Conservation (phyloP, 1,140 invertebrate genomes). For the Sipha flava region DNA sequence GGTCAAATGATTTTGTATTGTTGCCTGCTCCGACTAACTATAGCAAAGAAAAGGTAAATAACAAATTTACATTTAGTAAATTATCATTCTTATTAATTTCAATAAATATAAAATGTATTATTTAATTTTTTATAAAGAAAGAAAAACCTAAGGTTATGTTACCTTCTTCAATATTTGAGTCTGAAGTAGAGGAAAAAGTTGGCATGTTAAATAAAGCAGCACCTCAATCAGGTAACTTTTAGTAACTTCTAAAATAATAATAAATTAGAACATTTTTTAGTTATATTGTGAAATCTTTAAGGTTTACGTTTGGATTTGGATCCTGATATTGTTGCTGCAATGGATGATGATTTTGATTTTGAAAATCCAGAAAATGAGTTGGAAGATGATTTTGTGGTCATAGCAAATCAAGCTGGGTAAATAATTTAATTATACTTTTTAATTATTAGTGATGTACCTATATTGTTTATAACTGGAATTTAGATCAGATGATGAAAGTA, state of each 20-base stretch:
- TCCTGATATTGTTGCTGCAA: conserved; percentile 83
- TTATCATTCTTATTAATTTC: not conserved
- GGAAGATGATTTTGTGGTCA: conserved; percentile 82
- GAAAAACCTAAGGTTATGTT: conserved; percentile 52
- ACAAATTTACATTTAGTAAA: not conserved
- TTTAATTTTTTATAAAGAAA: conserved; percentile 17
- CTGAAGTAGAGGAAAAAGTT: conserved; percentile 75
- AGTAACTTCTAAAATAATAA: not conserved
- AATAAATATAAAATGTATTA: not conserved
- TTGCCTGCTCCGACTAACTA: not conserved
- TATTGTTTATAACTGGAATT: not conserved
- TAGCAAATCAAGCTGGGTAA: conserved; percentile 52
- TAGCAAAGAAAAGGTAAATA: conserved; percentile 7
- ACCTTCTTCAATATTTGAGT: conserved; percentile 86
- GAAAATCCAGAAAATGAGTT: conserved; percentile 72
- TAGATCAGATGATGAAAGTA: conserved; percentile 39
- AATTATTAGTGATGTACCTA: not conserved
- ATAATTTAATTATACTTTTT: not conserved
- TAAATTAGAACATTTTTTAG: not conserved
- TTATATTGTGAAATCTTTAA: conserved; percentile 43
- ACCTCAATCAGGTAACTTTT: conserved; percentile 54
- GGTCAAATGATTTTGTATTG: conserved; percentile 21
- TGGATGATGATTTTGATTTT: conserved; percentile 87
- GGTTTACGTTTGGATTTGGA: conserved; percentile 76
- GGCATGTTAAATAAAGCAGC: conserved; percentile 84